A percentile compares a stretch with the other conserved stretches of the same genome.
Conservation (phyloP, 2,113 vertebrate species). For the Rostratula benghalensis region DNA sequence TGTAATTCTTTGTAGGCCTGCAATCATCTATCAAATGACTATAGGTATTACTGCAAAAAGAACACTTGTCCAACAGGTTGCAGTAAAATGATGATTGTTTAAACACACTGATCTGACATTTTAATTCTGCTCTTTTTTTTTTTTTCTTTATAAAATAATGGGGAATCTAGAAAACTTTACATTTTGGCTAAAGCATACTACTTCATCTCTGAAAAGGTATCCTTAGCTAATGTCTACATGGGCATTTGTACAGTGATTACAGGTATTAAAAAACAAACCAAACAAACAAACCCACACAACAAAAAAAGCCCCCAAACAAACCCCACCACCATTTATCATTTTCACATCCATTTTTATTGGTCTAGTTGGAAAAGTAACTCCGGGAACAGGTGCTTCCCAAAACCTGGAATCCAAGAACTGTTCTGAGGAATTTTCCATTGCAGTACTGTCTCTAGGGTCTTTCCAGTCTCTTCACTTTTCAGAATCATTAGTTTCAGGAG, state of each 20-base stretch:
- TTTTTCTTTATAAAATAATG: background rate
- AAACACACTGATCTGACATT: background rate
- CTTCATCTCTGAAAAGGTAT: accelerated
- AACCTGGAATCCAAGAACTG: background rate
- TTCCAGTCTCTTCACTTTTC: background rate
- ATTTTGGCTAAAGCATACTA: background rate
- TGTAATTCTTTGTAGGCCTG: background rate
- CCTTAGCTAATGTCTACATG: background rate
- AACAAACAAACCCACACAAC: background rate
- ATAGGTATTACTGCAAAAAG: background rate
- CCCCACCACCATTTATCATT: background rate
- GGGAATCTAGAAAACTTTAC: background rate
- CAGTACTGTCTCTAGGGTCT: background rate
- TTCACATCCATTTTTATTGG: background rate
- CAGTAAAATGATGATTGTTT: background rate
- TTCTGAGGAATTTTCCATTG: background rate
- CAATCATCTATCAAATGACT: background rate
- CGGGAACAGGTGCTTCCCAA: background rate
- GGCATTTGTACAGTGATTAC: background rate
- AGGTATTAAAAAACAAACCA: background rate
- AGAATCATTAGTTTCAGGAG: background rate
- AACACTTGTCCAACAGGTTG: background rate
- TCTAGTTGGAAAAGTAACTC: background rate
- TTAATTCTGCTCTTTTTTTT: background rate
- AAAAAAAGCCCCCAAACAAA: background rate